Evolutionary conservation across 2,797 vertebrate species (phyloP).

Genomic region (Brachyrhaphis roseni): DNA sequence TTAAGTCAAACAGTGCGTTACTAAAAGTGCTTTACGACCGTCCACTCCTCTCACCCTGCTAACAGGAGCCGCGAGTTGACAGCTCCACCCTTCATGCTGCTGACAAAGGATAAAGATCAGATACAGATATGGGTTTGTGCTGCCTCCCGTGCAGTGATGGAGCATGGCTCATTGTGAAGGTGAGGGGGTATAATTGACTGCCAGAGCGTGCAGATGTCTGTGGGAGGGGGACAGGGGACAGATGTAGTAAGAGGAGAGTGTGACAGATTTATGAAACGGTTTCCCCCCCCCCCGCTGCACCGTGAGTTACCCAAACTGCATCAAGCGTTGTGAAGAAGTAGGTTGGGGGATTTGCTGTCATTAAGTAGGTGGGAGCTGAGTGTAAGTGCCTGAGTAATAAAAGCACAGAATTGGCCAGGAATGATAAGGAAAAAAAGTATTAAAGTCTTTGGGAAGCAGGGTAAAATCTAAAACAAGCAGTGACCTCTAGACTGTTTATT

Average conservation of each 20-base stretch:
- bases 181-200: conserved; percentile 69
- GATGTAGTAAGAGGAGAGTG: conserved; percentile 24
- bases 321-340: conserved; percentile 9
- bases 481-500: conserved; percentile 41
- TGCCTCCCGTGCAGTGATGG: conserved; percentile 38
- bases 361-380: conserved; percentile 12
- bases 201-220: conserved; percentile 52
- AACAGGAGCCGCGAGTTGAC: conserved; percentile 59
- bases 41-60: conserved; percentile 29
- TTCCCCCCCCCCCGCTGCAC: neutral
- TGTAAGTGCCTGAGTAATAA: conserved; percentile 18
- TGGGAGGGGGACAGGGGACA: conserved; percentile 28
- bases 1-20: conserved; percentile 2
- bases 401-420: conserved; percentile 8
- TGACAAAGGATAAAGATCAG: conserved; percentile 64
- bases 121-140: conserved; percentile 53
- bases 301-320: conserved; percentile 20
- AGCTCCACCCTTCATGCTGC: conserved; percentile 46
- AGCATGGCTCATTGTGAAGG: conserved; percentile 53
- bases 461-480: conserved; percentile 30
- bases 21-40: conserved; percentile 1
- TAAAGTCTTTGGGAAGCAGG: conserved; percentile 8
- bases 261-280: conserved; percentile 53
- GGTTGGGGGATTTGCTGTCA: conserved; percentile 27
- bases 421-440: conserved; percentile 20